Base-by-base conservation (phyloP, 2,797 vertebrate genomes). In the Coracias cyanogaster region DNA sequence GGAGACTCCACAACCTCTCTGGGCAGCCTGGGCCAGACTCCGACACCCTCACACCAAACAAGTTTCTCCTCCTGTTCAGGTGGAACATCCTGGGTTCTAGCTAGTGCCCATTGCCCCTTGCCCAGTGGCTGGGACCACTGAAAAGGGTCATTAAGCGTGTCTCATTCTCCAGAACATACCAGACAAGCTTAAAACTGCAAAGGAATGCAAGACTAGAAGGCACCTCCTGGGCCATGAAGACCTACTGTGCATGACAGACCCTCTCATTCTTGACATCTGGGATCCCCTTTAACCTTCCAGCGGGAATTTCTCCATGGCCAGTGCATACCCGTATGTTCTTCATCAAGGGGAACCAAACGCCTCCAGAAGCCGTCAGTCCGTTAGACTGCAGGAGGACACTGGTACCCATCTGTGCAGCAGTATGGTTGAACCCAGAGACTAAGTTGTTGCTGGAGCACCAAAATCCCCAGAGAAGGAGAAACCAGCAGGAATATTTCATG, bases 361-460 rank as follows among this genome's bases (percentile, higher is more conserved):
- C 28, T 45, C 24, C 65, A 8, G 46, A 26, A 60, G 37, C 52
- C 4, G 1, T 0, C 29, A 45, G 15, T 18, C 55, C 26, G 13
- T 10, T 55, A n/a, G 43, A 49, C 2, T 17, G 22, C 73, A 25
- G 39, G 10, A 61, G 52, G 61, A 39, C 3, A 7, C 24, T 0
- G 0, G 20, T 1, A 41, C 2, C 67, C 51, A 25, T 33, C 37
- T 70, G 45, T 54, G 69, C 54, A 74, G 33, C 5, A 35, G 29
- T 18, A 1, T 0, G 3, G 12, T 3, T 54, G 72, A 66, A 67
- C 31, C 18, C 2, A 0, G 33, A 41, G 10, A 41, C 9, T 28
- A 52, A 0, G 13, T 19, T 18, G 19, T 16, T 28, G 48, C 74
- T 55, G 60, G 76, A 70, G 46, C 67, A 72, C 3, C 13, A n/a